These are phyloP conservation scores for Thripadectes ignobilis DNA, from an alignment of 2,797 vertebrate genomes.

Conservation along the genomic window DNA sequence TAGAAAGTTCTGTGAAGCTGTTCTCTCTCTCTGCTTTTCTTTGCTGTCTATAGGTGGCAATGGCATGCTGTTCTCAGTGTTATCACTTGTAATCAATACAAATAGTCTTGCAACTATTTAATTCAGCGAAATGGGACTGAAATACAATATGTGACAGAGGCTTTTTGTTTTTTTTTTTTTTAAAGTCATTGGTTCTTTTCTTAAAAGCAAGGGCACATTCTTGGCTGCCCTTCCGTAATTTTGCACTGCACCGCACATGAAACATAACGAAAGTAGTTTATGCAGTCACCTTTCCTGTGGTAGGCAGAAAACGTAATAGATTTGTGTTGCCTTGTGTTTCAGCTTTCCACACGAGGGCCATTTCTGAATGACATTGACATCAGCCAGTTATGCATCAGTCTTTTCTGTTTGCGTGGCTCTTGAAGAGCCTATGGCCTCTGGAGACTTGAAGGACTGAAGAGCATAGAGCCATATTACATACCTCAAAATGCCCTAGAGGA, in stretches of 20 bases:
- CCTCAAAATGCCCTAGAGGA: background rate
- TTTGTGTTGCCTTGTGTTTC: background rate
- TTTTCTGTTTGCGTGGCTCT: fast-evolving
- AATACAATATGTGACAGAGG: background rate
- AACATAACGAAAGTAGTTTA: background rate
- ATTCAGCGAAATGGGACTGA: background rate
- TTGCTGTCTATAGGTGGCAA: conserved; percentile 35
- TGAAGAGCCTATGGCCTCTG: background rate
- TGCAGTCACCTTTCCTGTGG: background rate
- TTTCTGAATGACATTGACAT: fast-evolving
- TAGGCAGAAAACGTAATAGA: background rate
- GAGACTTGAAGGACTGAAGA: background rate
- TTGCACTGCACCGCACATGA: background rate
- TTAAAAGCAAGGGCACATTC: background rate
- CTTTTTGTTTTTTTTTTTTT: background rate
- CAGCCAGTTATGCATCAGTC: background rate
- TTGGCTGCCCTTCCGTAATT: conserved; percentile 3
- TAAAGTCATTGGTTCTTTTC: background rate
- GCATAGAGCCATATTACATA: background rate
- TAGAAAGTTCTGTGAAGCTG: background rate
- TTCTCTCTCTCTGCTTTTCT: background rate
- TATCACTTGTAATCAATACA: background rate
- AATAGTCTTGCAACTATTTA: background rate
- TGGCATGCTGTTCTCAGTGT: background rate
- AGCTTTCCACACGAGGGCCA: background rate